Conservation (phyloP, 2,113 vertebrate species). For the Nymphicus hollandicus region DNA sequence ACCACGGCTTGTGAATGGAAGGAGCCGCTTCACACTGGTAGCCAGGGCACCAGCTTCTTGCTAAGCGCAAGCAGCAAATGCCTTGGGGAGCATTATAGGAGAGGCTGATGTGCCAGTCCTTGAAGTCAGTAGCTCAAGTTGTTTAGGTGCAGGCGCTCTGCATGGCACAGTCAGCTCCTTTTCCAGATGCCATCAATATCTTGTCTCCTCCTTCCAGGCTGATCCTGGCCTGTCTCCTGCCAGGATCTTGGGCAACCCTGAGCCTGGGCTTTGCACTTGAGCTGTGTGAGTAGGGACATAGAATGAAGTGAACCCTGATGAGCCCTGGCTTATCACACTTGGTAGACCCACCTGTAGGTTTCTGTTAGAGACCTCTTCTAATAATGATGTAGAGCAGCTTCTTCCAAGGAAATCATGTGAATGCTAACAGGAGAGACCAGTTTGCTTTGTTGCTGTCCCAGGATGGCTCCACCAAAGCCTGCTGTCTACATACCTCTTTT, state of each 20-base stretch:
- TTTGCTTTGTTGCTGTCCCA: not conserved
- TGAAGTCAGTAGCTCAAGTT: not conserved
- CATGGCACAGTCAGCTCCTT: not conserved
- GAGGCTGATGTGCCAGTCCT: not conserved
- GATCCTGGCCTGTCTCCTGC: not conserved
- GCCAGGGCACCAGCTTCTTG: not conserved
- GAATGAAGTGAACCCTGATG: not conserved
- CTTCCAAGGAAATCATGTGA: not conserved
- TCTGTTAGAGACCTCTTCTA: not conserved
- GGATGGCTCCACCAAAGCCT: not conserved
- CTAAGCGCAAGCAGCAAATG: not conserved
- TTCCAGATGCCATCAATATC: not conserved
- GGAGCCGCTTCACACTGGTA: not conserved
- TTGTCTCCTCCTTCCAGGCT: not conserved
- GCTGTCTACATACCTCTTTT: not conserved
- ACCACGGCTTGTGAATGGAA: not conserved
- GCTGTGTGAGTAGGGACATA: not conserved
- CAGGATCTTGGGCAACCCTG: not conserved
- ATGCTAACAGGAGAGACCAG: not conserved
- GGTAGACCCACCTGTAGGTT: not conserved
- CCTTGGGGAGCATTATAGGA: not conserved
- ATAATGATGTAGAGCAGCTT: not conserved
- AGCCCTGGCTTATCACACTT: accelerated
- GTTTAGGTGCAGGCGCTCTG: not conserved
- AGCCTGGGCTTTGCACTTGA: not conserved